Base-by-base conservation (phyloP, 2,888 invertebrate genomes). In the Therioaphis trifolii region DNA sequence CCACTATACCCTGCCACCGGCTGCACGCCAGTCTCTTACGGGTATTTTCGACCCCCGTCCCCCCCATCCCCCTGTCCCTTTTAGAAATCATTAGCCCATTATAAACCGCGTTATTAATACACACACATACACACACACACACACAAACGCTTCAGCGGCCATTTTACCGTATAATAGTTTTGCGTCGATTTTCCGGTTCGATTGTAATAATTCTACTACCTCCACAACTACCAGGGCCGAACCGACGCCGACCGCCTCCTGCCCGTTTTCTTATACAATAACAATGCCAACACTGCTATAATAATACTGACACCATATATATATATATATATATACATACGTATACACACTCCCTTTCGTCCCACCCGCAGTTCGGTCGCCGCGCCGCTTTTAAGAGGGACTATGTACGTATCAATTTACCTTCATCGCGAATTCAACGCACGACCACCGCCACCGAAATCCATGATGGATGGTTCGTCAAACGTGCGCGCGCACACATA, bases 41-140 rank as follows among this genome's bases (percentile, higher is more conserved):
- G 58, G 29, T 52, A n/a, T 40, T 78, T 29, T 66, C 66, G 35
- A 18, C 27, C 24, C 2, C 40, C 40, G 3, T 35, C 21, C 35
- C 40, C 40, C n/a, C n/a, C 15, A 3, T 18, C 27, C 46, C 21
- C 29, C 15, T 2, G 43, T 55, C 78, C 78, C 78, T 69, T 79
- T 78, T 69, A 9, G 74, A 82, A 79, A 80, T 82, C 82, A 82
- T 80, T 80, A 71, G 80, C 72, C 80, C 80, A 72, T 74, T 82
- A 82, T 82, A 82, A 74, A 72, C 82, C 82, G 35, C 61, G 74
- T 82, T 74, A 82, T 74, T 82, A 82, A 74, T 82, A 82, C 15
- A 72, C 71, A 46, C 55, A 21, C 21, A 21, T 9, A 21, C 21
- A 15, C 24, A 18, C 46, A 69, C 43, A 69, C 43, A 43, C 69